phyloP scores from a whole-genome alignment of 2,113 vertebrate species.

The Apistogramma diplotaenia region DNA sequence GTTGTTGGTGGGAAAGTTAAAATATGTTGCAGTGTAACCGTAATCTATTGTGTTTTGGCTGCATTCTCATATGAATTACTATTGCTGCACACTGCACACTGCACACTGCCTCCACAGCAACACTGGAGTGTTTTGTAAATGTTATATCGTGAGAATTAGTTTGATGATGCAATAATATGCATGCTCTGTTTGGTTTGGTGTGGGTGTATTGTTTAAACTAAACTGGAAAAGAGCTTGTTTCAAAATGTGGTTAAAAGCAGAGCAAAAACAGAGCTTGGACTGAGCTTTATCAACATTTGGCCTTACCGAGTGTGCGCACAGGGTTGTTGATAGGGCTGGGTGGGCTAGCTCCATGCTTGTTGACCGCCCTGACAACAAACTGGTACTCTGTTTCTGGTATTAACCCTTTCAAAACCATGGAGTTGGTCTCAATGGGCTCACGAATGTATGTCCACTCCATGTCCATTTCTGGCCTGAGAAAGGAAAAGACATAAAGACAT shows the following conservation, averaged over 20 bases:
- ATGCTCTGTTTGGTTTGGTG: slow-evolving; percentile 1
- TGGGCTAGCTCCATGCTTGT: slow-evolving; percentile 81
- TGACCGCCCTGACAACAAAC: slow-evolving; percentile 87
- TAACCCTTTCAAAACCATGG: slow-evolving; percentile 92
- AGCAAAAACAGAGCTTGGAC: not conserved
- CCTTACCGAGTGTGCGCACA: slow-evolving; percentile 85
- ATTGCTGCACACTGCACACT: not conserved
- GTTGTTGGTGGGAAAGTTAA: not conserved
- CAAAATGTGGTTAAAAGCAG: slow-evolving; percentile 13
- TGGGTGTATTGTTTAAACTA: not conserved
- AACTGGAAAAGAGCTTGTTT: slow-evolving; percentile 8
- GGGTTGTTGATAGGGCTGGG: slow-evolving; percentile 81
- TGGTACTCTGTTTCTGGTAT: slow-evolving; percentile 87
- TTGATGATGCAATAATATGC: not conserved
- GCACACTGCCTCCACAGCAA: not conserved
- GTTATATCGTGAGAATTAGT: not conserved
- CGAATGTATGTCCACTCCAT: slow-evolving; percentile 87
- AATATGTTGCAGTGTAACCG: not conserved
- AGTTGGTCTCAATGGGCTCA: slow-evolving; percentile 87
- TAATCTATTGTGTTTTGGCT: not conserved
- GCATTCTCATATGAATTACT: not conserved
- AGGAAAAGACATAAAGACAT: not conserved
- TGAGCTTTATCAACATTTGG: not conserved
- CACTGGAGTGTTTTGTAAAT: not conserved
- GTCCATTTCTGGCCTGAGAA: slow-evolving; percentile 87